These are phyloP conservation scores for Mythimna impura DNA, from an alignment of 2,888 invertebrate species.

Conservation along the genomic window DNA sequence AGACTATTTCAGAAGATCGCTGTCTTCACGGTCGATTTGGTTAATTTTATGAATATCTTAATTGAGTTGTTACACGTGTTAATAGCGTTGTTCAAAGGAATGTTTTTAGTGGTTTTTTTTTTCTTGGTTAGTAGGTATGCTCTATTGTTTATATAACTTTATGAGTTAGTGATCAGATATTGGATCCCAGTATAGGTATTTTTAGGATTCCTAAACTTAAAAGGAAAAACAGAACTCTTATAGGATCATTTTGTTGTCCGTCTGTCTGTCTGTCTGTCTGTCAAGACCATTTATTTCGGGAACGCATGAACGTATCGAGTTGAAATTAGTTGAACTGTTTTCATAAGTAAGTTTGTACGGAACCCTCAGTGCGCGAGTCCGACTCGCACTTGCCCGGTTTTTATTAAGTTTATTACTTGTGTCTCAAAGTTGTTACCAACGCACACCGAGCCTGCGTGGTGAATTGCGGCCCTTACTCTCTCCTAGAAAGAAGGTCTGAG, in stretches of 20 bases:
- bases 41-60: slow-evolving; percentile 32
- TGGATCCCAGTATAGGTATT: not conserved
- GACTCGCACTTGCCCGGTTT: too few species aligned
- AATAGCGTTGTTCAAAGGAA: slow-evolving; percentile 7
- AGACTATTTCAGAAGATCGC: slow-evolving; percentile 51
- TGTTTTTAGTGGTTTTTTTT: not conserved
- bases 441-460: too few species aligned
- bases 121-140: not conserved
- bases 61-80: slow-evolving; percentile 26
- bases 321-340: too few species aligned
- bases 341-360: too few species aligned
- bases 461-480: too few species aligned
- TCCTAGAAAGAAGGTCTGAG: too few species aligned
- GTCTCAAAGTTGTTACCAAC: not conserved
- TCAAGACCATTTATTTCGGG: too few species aligned
- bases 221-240: too few species aligned
- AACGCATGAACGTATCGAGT: too few species aligned
- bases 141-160: not conserved
- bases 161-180: not conserved
- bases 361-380: too few species aligned
- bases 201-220: not conserved
- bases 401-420: not conserved
- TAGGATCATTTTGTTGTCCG: too few species aligned
- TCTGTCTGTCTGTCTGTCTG: too few species aligned
- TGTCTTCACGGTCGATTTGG: slow-evolving; percentile 47